phyloP scores from a whole-genome alignment of 2,888 invertebrate species.

The Rhagonycha fulva region DNA sequence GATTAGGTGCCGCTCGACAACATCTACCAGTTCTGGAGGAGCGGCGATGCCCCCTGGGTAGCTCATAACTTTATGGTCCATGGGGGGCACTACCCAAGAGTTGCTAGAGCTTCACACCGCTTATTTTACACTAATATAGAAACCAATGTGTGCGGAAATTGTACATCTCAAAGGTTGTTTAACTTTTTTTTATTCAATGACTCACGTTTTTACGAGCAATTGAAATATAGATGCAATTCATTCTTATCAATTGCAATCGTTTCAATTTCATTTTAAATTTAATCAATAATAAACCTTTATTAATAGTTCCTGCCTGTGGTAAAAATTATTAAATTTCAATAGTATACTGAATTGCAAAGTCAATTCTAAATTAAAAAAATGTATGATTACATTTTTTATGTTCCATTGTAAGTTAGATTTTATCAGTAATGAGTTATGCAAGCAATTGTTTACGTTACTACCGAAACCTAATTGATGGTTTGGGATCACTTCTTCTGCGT shows the following conservation, averaged over 20 bases:
- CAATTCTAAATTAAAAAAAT: background rate
- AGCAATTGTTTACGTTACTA: background rate
- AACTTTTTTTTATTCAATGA: background rate
- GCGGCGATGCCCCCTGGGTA: slow-evolving; percentile 24
- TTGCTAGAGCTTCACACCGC: slow-evolving; percentile 22
- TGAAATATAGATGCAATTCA: slow-evolving; percentile 18
- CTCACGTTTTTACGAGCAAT: slow-evolving; percentile 4
- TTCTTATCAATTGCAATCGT: slow-evolving; percentile 2
- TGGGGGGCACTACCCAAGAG: slow-evolving; percentile 27
- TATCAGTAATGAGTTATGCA: background rate
- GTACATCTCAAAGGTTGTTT: slow-evolving; percentile 1
- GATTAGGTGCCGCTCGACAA: slow-evolving; percentile 19
- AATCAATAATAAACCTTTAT: background rate
- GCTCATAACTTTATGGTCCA: slow-evolving; percentile 25
- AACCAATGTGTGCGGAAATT: slow-evolving; percentile 24
- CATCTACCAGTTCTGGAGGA: slow-evolving; percentile 13
- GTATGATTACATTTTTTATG: background rate
- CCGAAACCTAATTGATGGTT: background rate
- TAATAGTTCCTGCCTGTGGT: background rate
- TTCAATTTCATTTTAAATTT: background rate
- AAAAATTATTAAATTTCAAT: background rate
- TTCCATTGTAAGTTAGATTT: background rate
- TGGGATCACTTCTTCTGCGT: background rate
- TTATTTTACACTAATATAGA: slow-evolving; percentile 21
- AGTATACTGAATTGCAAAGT: background rate